Evolutionary conservation across 2,888 invertebrate genomes (phyloP).

Genomic region (Eucera pruinosa): DNA sequence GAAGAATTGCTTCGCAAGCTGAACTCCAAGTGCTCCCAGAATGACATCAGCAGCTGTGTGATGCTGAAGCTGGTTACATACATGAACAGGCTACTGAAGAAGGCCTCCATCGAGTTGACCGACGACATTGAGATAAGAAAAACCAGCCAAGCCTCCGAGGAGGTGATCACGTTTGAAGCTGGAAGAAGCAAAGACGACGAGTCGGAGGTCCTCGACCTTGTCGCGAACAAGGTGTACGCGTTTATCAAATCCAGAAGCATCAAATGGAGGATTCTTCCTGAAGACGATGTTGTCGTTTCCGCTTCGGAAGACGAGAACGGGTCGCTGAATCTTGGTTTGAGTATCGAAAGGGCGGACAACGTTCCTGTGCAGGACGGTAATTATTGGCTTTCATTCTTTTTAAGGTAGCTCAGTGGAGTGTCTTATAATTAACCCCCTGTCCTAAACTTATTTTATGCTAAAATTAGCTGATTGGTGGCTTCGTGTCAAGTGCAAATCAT

Average conservation of each 20-base stretch:
- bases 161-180: conserved; percentile 87
- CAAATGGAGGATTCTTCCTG: conserved; percentile 91
- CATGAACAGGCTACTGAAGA: conserved; percentile 92
- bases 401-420: no score
- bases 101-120: conserved; percentile 91
- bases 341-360: conserved; percentile 88
- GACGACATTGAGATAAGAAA: conserved; percentile 91
- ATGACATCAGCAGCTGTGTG: conserved; percentile 92
- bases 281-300: conserved; percentile 91
- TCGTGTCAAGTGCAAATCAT: no score
- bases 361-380: conserved; percentile 79
- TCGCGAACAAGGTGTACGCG: conserved; percentile 90
- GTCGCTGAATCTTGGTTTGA: conserved; percentile 89
- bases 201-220: conserved; percentile 86
- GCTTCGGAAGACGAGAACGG: conserved; percentile 89
- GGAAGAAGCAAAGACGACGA: conserved; percentile 87
- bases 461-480: no score
- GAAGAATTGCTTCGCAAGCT: conserved; percentile 90
- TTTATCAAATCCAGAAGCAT: conserved; percentile 91
- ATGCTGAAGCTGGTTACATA: conserved; percentile 93
- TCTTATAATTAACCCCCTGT: no score
- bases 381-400: no score
- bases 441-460: no score
- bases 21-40: conserved; percentile 91
- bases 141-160: conserved; percentile 85